Conservation (phyloP, 1,140 invertebrate genomes). For the Dendrolimus punctatus region DNA sequence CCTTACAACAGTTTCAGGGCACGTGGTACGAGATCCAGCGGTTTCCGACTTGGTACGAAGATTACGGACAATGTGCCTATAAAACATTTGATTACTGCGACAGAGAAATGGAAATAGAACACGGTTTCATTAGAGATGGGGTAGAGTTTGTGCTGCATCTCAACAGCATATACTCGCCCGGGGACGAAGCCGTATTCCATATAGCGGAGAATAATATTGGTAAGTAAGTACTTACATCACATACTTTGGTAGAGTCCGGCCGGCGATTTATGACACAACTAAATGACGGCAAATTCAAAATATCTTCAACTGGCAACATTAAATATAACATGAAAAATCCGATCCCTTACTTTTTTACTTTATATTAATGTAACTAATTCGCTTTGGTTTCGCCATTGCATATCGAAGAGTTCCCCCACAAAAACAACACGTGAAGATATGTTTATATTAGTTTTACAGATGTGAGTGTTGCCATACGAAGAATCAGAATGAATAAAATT, state of each 20-base stretch:
- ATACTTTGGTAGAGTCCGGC: background rate
- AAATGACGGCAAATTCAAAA: too few species aligned
- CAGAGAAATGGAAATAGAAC: slow-evolving; percentile 38
- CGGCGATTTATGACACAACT: too few species aligned
- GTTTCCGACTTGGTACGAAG: slow-evolving; percentile 51
- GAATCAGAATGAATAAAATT: too few species aligned
- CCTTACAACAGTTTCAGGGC: slow-evolving; percentile 46
- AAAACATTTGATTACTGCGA: slow-evolving; percentile 42
- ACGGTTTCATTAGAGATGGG: slow-evolving; percentile 34
- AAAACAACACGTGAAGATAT: too few species aligned
- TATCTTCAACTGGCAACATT: too few species aligned
- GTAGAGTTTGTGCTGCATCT: slow-evolving; percentile 41
- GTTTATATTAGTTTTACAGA: too few species aligned
- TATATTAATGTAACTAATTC: too few species aligned
- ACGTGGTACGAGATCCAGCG: slow-evolving; percentile 54
- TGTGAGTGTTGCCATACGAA: too few species aligned
- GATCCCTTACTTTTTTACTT: too few species aligned
- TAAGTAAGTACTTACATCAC: slow-evolving; percentile 21
- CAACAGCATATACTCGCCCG: slow-evolving; percentile 45
- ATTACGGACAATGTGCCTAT: slow-evolving; percentile 36
- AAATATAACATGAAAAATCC: too few species aligned
- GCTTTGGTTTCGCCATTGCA: too few species aligned
- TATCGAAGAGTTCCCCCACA: too few species aligned
- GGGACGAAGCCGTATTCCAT: slow-evolving; percentile 48
- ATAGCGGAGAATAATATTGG: slow-evolving; percentile 49